Base-by-base conservation (phyloP, 2,888 invertebrate genomes). In the Diadromus collaris region DNA sequence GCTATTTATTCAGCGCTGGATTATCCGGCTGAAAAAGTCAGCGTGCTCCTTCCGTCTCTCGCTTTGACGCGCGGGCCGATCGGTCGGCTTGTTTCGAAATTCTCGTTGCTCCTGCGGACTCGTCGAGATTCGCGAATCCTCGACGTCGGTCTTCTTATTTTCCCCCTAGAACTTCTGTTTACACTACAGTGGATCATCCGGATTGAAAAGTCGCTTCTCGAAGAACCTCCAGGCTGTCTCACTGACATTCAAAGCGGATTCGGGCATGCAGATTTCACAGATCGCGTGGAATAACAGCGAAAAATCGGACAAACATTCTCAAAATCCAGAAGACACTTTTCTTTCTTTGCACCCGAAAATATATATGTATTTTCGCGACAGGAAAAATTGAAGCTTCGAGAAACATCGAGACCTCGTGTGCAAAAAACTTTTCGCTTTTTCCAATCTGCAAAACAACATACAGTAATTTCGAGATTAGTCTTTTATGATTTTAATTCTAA, bases 11-110 rank as follows among this genome's bases (percentile, higher is more conserved):
- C 78, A 70, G 51, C 67, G 48, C 10, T 61, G 82, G 84, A 86
- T 88, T 81, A 88, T 88, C 86, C 86, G 80, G 82, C 72, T 88
- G 81, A 84, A 85, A 85, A 84, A 88, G 87, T 86, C 83, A 85
- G 68, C 48, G 74, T 83, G 73, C 82, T 76, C 77, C 73, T 82
- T 24, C 64, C 71, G 38, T 32, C 38, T 71, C 41, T 56, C 72
- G 67, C 38, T 70, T 73, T 61, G 38, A 76, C 69, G 79, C 76
- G 64, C 51, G 19, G 32, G 46, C 32, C 13, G 69, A 70, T 46
- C 58, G 10, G 10, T 34, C 58, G n/a, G 29, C 27, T 29, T 27
- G 58, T 48, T 32, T 48, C 32, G 34, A 60, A 27, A 19, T 6
- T 27, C 29, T 44, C 16, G 21, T 21, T 19, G 21, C 9, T 34